phyloP scores from a whole-genome alignment of 2,113 vertebrate species.

The Carassius gibelio region DNA sequence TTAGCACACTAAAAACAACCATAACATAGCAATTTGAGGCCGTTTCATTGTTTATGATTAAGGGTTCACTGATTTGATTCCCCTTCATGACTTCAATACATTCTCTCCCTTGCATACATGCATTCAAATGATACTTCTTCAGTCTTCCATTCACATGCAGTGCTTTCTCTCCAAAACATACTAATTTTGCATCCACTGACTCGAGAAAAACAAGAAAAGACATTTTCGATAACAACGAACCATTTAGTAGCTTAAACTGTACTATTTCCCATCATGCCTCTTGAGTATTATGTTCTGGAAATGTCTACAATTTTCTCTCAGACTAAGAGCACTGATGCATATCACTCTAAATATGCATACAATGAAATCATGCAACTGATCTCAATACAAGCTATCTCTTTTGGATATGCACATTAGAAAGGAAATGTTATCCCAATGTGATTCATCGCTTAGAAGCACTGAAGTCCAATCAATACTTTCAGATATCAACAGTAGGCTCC shows the following conservation, averaged over 20 bases:
- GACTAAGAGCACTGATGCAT: conserved; percentile 6
- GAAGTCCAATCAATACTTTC: background rate
- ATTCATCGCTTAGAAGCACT: background rate
- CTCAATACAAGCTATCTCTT: conserved; percentile 16
- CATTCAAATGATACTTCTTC: conserved; percentile 57
- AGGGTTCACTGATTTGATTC: conserved; percentile 50
- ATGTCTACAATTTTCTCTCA: conserved; percentile 3
- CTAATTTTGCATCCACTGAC: conserved; percentile 45
- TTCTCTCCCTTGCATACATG: conserved; percentile 66
- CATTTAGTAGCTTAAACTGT: conserved; percentile 23
- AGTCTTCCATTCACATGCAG: conserved; percentile 53
- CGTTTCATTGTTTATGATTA: conserved; percentile 59
- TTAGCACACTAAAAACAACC: conserved; percentile 64
- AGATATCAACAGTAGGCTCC: background rate
- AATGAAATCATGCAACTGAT: conserved; percentile 22
- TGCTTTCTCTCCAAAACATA: conserved; percentile 53
- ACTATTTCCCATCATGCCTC: background rate
- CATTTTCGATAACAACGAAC: conserved; percentile 11
- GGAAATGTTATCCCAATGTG: background rate
- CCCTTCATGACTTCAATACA: conserved; percentile 68
- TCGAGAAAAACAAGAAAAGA: conserved; percentile 32
- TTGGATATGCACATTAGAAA: conserved; percentile 12
- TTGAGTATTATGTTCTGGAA: conserved; percentile 12
- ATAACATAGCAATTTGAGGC: conserved; percentile 67
- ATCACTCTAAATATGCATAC: conserved; percentile 23